Evolutionary conservation across 2,888 invertebrate species (phyloP), one percentile per base, ranked within the genome.

Genomic region (Nipponacmea schrenckii): DNA sequence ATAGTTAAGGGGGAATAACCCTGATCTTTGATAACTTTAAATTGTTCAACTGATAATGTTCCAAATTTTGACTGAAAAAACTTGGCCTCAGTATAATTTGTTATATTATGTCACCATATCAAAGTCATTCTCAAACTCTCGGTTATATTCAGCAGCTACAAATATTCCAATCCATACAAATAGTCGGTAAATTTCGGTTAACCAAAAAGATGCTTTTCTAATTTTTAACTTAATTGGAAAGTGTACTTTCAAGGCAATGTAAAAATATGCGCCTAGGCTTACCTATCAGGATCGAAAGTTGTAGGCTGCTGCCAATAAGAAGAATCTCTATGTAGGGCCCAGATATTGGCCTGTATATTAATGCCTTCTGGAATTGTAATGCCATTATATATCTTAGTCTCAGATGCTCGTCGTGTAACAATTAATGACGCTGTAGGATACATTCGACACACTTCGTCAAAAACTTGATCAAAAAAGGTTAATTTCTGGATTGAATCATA

Each of bases 391-490:
- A 66, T 77, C 4, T 81, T 72, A 5, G 76, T 70, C n/a, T 74
- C 64, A 15, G 77, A 76, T 4, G 84, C 83, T 69, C 82, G 77
- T 12, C 85, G 73, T 12, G 84, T 83, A 0, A 84, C 81, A 65
- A 85, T 82, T 85, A 83, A 74, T 1, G 82, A 82, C 8, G 85
- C 87, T 20, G 86, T 85, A 0, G 90, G 90, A 76, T 87, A 90
- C 64, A 90, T 74, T 62, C 90, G 74, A 67, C 90, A 84, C 3
- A 89, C 85, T 79, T 90, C 90, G 68, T 86, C 86, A 64, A 90
- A 80, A 3, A 90, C 89, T 83, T 87, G 87, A 72, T 90, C 89
- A 69, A 90, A 80, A 76, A 88, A 90, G 2, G 79, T 78, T 69
- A 90, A 71, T 4, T 84, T 75, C 26, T 82, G 79, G 12, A 90